Percentiles rank a stretch among this genome's conserved stretches.
Conservation (phyloP, 2,888 invertebrate genomes). For the Polydrusus pterygomalis region DNA sequence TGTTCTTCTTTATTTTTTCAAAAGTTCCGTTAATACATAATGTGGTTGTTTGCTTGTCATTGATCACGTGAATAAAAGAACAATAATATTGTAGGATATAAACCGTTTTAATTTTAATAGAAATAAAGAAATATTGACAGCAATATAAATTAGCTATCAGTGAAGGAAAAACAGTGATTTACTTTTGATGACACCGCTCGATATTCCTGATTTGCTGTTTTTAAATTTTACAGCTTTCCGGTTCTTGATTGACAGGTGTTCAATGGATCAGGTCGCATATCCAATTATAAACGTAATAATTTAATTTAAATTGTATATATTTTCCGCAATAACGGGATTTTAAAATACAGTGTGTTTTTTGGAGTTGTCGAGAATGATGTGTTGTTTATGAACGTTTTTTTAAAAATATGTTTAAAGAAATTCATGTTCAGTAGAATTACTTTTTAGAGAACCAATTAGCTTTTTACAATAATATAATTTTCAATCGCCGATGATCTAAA, state of each 20-base stretch:
- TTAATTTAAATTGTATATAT: constrained; percentile 3
- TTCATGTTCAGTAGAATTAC: too few species aligned
- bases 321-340: constrained; percentile 1
- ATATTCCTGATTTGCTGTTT: background rate
- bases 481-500: too few species aligned
- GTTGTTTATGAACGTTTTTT: background rate
- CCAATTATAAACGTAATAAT: background rate
- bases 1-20: too few species aligned
- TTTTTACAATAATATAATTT: too few species aligned
- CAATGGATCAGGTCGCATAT: background rate
- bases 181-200: background rate
- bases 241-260: background rate
- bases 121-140: too few species aligned
- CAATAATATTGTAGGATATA: too few species aligned
- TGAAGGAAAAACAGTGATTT: background rate
- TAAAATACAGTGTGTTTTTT: background rate
- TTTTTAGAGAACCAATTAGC: too few species aligned
- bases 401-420: background rate
- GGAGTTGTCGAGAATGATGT: background rate
- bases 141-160: too few species aligned
- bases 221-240: background rate
- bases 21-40: too few species aligned
- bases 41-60: too few species aligned
- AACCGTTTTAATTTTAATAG: too few species aligned
- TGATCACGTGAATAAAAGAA: too few species aligned